Base-by-base conservation (phyloP, 2,797 vertebrate genomes). In the Sebastolobus alascanus region DNA sequence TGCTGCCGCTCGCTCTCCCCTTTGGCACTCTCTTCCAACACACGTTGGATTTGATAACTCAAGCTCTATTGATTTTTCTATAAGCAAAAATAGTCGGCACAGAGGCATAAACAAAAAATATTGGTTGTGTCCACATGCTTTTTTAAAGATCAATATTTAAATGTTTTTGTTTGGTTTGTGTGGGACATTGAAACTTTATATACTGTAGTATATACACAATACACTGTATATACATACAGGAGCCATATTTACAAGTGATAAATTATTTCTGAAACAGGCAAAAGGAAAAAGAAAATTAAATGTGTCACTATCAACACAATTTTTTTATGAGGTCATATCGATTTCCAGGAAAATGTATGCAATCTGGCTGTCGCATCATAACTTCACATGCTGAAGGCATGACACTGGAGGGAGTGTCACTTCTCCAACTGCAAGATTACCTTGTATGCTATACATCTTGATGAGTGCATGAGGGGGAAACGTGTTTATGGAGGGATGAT, bases 1-100 rank as follows among this genome's bases (percentile, higher is more conserved):
- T 96, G 86, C 95, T 96, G 96, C 95, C 89, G 91, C 92, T 95
- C 88, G 87, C 85, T 89, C 84, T 91, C 86, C 84, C 93, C 91
- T 93, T 89, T 90, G 91, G 90, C 91, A 93, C 85, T 84, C 75
- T 91, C 90, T 90, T 93, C 84, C 84, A 92, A 93, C 84, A 91
- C 94, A 92, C 84, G 82, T 89, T 84, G 93, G 93, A 95, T 97
- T 96, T 96, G 96, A 96, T 97, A 98, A 97, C 96, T 97, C 97
- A 96, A 95, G 95, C 92, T n/a, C 52, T 94, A 98, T 98, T 91
- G 97, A 98, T 98, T 98, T 98, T 97, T 96, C 96, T 96, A 97
- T 97, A 97, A 97, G 95, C 94, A 95, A 96, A 96, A 97, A 95
- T 93, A 97, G 95, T 95, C 95, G 93, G 93, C 89, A 80, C 91